These are phyloP conservation scores for Cybosia mesomella DNA, from an alignment of 2,888 invertebrate species.

Conservation along the genomic window DNA sequence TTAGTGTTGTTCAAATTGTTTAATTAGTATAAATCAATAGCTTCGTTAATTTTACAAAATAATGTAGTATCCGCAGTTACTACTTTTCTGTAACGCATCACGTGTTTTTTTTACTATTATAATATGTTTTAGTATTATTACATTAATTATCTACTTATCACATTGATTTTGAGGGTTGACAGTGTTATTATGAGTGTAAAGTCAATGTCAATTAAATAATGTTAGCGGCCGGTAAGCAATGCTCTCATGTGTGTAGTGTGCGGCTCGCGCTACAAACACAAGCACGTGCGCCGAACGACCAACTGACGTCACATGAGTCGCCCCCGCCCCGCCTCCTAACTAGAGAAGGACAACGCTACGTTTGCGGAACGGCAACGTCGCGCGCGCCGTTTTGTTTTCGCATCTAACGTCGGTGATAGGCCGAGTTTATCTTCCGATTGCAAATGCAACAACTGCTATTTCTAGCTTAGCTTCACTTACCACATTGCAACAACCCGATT, in stretches of 20 bases:
- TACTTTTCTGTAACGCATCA: background rate
- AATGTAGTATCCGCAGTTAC: background rate
- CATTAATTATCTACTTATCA: background rate
- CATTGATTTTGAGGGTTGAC: background rate
- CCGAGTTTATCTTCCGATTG: conserved; percentile 83
- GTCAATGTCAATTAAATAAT: conserved; percentile 68
- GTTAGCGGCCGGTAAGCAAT: conserved; percentile 58
- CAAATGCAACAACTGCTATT: conserved; percentile 81
- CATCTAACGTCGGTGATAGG: conserved; percentile 79
- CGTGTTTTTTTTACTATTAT: background rate
- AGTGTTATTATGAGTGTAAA: conserved; percentile 34
- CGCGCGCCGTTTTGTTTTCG: conserved; percentile 81
- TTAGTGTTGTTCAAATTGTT: too few species aligned
- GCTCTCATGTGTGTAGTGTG: conserved; percentile 76
- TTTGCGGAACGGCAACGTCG: conserved; percentile 75
- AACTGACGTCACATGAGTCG: conserved; percentile 78
- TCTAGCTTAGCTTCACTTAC: conserved; percentile 71
- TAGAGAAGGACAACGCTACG: conserved; percentile 65
- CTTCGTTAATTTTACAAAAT: background rate
- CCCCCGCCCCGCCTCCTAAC: conserved; percentile 73
- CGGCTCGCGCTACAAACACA: conserved; percentile 82
- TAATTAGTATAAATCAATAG: background rate
- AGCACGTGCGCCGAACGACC: conserved; percentile 80
- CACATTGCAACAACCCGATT: conserved; percentile 66
- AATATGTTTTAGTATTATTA: background rate